phyloP scores from a whole-genome alignment of 2,797 vertebrate species.

The Pipistrellus pipistrellus region DNA sequence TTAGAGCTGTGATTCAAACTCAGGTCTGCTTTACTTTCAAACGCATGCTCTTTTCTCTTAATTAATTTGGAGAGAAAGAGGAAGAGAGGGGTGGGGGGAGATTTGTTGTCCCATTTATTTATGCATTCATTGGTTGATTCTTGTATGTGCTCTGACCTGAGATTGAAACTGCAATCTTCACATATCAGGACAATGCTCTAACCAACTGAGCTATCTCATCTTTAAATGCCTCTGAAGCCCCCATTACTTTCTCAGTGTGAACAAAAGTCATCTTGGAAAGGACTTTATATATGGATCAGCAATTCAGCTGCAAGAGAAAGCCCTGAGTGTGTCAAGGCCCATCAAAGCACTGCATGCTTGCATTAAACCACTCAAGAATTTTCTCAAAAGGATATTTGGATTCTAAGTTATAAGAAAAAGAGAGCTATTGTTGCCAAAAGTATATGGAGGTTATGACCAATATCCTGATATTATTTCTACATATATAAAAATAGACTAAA shows the following conservation, averaged over 20 bases:
- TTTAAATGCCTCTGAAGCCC: background rate
- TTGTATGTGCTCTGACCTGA: background rate
- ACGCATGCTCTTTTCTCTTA: background rate
- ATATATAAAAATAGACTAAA: conserved; percentile 48
- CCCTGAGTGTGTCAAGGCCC: background rate
- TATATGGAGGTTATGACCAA: conserved; percentile 20
- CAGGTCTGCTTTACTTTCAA: background rate
- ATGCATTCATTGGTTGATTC: background rate
- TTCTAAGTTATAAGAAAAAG: background rate
- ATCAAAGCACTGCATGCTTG: background rate
- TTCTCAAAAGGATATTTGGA: background rate
- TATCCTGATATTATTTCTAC: conserved; percentile 19
- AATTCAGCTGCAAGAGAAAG: background rate
- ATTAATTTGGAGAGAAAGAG: too few relatives aligned
- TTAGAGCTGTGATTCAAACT: conserved; percentile 41
- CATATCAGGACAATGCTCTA: background rate
- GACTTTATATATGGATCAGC: background rate
- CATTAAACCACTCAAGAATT: background rate
- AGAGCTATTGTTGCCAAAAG: background rate
- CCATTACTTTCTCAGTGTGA: background rate
- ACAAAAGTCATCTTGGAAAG: background rate
- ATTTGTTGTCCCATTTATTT: background rate
- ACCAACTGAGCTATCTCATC: background rate
- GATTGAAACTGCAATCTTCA: background rate
- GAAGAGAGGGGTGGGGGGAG: background rate